Evolutionary conservation across 2,113 vertebrate genomes (phyloP).

Genomic region (Vimba vimba): DNA sequence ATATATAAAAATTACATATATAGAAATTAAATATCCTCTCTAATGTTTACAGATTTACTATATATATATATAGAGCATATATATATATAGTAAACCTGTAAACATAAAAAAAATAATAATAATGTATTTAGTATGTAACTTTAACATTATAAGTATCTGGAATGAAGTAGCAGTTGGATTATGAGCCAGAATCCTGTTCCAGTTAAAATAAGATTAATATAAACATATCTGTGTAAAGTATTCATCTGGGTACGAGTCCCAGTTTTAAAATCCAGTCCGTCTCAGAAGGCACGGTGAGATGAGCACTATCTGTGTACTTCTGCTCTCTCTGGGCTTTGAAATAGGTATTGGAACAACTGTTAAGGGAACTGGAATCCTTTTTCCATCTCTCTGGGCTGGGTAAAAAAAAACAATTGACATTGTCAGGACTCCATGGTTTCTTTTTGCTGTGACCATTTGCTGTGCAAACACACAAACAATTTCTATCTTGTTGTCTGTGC

Average conservation of each 20-base stretch:
- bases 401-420: conserved; percentile 60
- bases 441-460: conserved; percentile 43
- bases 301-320: conserved; percentile 54
- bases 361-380: conserved; percentile 55
- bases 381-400: conserved; percentile 53
- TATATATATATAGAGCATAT: neutral
- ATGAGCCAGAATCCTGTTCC: neutral
- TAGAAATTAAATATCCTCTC: neutral
- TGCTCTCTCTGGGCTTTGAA: conserved; percentile 49
- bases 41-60: neutral
- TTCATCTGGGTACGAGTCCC: conserved; percentile 34
- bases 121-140: neutral
- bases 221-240: neutral
- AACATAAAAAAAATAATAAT: neutral
- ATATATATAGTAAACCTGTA: neutral
- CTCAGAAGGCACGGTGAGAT: conserved; percentile 16
- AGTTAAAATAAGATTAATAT: neutral
- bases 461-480: conserved; percentile 19
- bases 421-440: conserved; percentile 55
- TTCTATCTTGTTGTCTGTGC: conserved; percentile 8
- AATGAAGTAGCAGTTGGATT: neutral
- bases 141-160: neutral
- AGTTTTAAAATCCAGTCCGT: conserved; percentile 17
- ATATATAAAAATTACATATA: neutral
- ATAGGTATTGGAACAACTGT: conserved; percentile 59